Percentiles rank a stretch among this genome's conserved stretches.
Evolutionary conservation across 1,140 invertebrate genomes (phyloP).

Genomic region (Octopus sinensis): DNA sequence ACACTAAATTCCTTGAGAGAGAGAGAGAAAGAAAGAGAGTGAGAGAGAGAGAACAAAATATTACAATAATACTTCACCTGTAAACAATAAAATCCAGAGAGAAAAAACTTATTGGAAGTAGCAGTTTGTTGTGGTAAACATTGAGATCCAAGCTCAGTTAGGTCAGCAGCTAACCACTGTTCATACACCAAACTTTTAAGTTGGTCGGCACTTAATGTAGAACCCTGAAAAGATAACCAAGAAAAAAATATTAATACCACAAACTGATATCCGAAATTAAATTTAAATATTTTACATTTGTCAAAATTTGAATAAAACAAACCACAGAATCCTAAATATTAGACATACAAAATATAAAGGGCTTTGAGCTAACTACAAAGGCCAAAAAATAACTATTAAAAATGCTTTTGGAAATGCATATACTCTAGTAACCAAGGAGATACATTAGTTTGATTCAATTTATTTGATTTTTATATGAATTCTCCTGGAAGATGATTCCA

Average conservation of each 20-base stretch:
- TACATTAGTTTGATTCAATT: too few species aligned
- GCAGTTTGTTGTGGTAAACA: conserved; percentile 62
- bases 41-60: conserved; percentile 25
- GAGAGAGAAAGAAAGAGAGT: neutral
- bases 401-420: too few species aligned
- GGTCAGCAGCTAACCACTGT: conserved; percentile 67
- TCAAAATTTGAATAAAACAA: too few species aligned
- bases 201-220: conserved; percentile 24
- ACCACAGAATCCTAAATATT: too few species aligned
- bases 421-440: too few species aligned
- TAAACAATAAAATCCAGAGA: conserved; percentile 63
- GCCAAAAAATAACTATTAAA: too few species aligned
- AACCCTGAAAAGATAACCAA: conserved; percentile 26
- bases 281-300: neutral
- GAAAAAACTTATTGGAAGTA: conserved; percentile 50
- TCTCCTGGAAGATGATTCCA: too few species aligned
- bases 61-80: conserved; percentile 58
- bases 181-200: conserved; percentile 47
- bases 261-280: neutral
- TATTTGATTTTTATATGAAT: too few species aligned
- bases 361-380: too few species aligned
- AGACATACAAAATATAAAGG: too few species aligned
- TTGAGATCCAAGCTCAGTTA: conserved; percentile 62
- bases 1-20: too few species aligned
- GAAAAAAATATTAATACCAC: conserved; percentile 3